These are phyloP conservation scores for Phataginus tricuspis DNA, from an alignment of 2,797 vertebrate genomes.

Conservation along the genomic window DNA sequence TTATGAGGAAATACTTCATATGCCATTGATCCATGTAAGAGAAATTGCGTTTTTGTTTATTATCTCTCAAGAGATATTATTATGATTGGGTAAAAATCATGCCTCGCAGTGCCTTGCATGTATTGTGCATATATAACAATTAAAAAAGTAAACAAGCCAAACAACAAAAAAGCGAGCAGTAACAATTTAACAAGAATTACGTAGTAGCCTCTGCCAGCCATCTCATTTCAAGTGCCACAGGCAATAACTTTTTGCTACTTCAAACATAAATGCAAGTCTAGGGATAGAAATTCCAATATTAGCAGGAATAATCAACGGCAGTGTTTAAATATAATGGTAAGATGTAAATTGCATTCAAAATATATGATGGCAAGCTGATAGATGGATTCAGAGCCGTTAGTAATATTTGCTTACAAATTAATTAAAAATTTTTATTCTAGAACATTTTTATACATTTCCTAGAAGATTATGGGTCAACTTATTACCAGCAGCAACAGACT, in stretches of 20 bases:
- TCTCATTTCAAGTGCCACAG: slow-evolving; percentile 11
- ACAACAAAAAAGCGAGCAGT: background rate
- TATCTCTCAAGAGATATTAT: background rate
- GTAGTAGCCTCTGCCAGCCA: background rate
- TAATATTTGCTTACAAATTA: slow-evolving; percentile 14
- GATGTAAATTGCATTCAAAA: slow-evolving; percentile 4
- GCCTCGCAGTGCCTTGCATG: background rate
- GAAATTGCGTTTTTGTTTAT: slow-evolving; percentile 26
- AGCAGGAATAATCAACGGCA: background rate
- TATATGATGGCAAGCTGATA: background rate
- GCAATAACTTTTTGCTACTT: background rate
- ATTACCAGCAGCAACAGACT: background rate
- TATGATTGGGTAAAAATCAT: background rate
- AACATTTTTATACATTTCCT: background rate
- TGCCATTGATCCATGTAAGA: background rate
- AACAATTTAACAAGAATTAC: slow-evolving; percentile 4
- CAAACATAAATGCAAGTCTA: background rate
- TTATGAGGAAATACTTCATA: background rate
- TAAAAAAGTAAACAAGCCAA: background rate
- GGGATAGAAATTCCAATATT: background rate
- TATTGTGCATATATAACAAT: background rate
- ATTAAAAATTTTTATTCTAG: slow-evolving; percentile 11
- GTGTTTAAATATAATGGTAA: background rate
- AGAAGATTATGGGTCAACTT: background rate
- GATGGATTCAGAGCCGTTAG: slow-evolving; percentile 12